Evolutionary conservation across 1,140 invertebrate genomes (phyloP).

Genomic region (Magallana gigas): DNA sequence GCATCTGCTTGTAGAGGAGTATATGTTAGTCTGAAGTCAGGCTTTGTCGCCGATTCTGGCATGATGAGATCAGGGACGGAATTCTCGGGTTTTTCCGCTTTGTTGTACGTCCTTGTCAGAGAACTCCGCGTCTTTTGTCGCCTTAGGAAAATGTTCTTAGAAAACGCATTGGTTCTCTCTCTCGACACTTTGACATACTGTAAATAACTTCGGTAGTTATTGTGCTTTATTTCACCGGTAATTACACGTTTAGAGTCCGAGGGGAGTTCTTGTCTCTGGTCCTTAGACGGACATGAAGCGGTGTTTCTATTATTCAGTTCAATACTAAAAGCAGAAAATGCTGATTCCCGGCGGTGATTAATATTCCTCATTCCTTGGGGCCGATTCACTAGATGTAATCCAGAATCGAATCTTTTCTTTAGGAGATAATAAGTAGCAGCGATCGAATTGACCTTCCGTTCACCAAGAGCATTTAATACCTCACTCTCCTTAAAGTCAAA

Average conservation of each 20-base stretch:
- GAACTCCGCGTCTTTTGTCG: slow-evolving; percentile 27
- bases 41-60: neutral
- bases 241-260: neutral
- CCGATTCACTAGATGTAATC: slow-evolving; percentile 59
- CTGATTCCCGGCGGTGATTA: slow-evolving; percentile 30
- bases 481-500: slow-evolving; percentile 70
- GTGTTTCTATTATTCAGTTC: slow-evolving; percentile 37
- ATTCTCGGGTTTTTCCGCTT: slow-evolving; percentile 15
- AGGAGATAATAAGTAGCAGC: slow-evolving; percentile 68
- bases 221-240: slow-evolving; percentile 20
- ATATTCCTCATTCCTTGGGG: slow-evolving; percentile 42
- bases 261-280: neutral
- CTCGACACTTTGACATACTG: slow-evolving; percentile 62
- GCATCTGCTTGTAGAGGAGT: slow-evolving; percentile 40
- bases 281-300: neutral
- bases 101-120: neutral
- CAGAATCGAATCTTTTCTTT: slow-evolving; percentile 59
- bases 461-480: slow-evolving; percentile 65
- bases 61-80: neutral
- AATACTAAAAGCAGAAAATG: slow-evolving; percentile 40
- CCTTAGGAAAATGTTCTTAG: slow-evolving; percentile 34
- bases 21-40: slow-evolving; percentile 39
- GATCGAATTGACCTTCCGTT: slow-evolving; percentile 68
- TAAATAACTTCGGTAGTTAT: slow-evolving; percentile 60
- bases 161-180: slow-evolving; percentile 29